Evolutionary conservation across 1,140 invertebrate genomes (phyloP).

Genomic region (Neodiprion lecontei): DNA sequence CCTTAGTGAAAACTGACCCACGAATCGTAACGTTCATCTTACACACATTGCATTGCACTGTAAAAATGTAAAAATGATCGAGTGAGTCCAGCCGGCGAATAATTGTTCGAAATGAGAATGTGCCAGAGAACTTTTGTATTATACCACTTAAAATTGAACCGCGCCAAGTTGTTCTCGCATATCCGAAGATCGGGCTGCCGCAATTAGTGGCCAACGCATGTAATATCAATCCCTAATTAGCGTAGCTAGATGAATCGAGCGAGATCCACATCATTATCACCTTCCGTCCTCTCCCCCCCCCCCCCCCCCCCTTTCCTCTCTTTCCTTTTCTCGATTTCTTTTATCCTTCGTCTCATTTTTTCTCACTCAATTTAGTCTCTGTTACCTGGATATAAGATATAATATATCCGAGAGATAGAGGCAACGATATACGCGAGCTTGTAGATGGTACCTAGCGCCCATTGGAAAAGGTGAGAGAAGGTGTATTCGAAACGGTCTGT

Average conservation of each 20-base stretch:
- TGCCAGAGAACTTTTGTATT: too few relatives aligned
- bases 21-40: too few relatives aligned
- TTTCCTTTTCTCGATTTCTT: not conserved
- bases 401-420: not conserved
- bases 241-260: not conserved
- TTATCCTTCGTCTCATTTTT: not conserved
- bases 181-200: too few relatives aligned
- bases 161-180: too few relatives aligned
- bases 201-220: too few relatives aligned
- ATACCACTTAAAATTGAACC: too few relatives aligned
- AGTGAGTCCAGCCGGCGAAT: too few relatives aligned
- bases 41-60: too few relatives aligned
- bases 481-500: conserved; percentile 40
- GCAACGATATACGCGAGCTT: not conserved
- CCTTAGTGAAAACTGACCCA: too few relatives aligned
- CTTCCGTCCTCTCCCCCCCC: too few relatives aligned
- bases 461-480: conserved; percentile 47
- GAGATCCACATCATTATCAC: not conserved
- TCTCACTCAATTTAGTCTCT: not conserved
- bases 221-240: conserved; percentile 1
- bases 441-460: conserved; percentile 15
- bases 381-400: not conserved
- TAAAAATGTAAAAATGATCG: too few relatives aligned
- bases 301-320: not conserved
- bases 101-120: too few relatives aligned